Conservation (phyloP, 2,797 vertebrate genomes). For the Hyperoplus lanceolatus region DNA sequence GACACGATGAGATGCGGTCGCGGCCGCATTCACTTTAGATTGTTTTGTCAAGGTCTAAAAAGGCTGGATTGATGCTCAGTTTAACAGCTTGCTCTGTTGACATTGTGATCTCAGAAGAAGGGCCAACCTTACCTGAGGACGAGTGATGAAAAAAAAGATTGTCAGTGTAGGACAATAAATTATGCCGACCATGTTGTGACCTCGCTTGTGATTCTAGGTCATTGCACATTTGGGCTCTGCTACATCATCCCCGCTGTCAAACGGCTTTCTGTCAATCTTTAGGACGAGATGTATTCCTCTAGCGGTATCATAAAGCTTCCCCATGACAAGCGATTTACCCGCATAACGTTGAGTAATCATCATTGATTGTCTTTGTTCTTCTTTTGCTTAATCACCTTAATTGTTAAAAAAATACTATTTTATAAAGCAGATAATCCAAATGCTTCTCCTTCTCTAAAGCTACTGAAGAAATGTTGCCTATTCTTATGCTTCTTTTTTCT, state of each 20-base stretch:
- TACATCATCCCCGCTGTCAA: constrained; percentile 12
- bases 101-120: constrained; percentile 11
- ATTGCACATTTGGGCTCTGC: not conserved
- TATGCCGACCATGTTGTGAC: constrained; percentile 24
- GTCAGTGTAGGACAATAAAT: constrained; percentile 32
- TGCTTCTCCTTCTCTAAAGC: constrained; percentile 53
- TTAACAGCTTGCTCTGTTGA: constrained; percentile 2
- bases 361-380: constrained; percentile 60
- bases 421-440: constrained; percentile 62
- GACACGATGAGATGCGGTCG: not conserved
- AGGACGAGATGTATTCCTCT: constrained; percentile 20
- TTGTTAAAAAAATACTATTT: constrained; percentile 62
- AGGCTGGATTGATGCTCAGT: not conserved
- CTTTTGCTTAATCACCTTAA: constrained; percentile 64
- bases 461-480: constrained; percentile 38
- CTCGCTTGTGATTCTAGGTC: constrained; percentile 27
- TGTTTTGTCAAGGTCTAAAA: constrained; percentile 23
- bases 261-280: constrained; percentile 29
- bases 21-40: not conserved
- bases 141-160: not conserved
- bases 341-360: constrained; percentile 45
- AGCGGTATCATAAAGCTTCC: constrained; percentile 26
- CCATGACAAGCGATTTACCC: constrained; percentile 41
- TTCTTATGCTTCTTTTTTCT: constrained; percentile 26
- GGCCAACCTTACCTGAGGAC: constrained; percentile 22